A percentile compares a stretch with the other conserved stretches of the same genome.
Conservation (phyloP, 2,888 invertebrate species). For the Ectemnius cavifrons region DNA sequence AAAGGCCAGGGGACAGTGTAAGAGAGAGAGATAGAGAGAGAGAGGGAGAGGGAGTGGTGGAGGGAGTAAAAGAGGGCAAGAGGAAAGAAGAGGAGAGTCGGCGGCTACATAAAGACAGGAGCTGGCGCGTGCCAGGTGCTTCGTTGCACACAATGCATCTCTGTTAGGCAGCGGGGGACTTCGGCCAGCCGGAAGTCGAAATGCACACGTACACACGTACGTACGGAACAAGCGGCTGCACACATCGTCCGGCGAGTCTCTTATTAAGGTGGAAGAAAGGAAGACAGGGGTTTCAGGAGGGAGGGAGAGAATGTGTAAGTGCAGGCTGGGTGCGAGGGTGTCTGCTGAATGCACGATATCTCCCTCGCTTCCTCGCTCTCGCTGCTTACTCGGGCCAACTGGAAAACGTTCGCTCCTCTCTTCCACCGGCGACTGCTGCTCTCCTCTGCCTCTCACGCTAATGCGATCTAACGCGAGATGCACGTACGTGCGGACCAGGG, state of each 20-base stretch:
- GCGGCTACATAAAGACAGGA: conserved; percentile 69
- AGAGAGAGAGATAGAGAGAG: conserved; percentile 24
- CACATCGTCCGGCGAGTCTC: conserved; percentile 27
- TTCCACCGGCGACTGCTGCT: too few species aligned
- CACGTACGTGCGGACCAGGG: conserved; percentile 14
- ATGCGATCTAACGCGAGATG: conserved; percentile 55
- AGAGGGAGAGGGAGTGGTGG: conserved; percentile 2
- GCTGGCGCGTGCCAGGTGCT: conserved; percentile 77
- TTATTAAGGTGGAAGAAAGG: conserved; percentile 67
- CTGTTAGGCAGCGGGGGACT: conserved; percentile 64
- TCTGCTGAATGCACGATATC: conserved; percentile 59
- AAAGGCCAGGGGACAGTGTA: conserved; percentile 19
- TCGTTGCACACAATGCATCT: conserved; percentile 71
- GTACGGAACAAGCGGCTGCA: conserved; percentile 41
- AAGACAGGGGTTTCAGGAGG: neutral
- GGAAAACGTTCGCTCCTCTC: conserved; percentile 46
- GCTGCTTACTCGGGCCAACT: conserved; percentile 38
- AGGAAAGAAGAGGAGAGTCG: conserved; percentile 49
- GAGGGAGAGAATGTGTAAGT: too few species aligned
- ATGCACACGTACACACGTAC: conserved; percentile 68
- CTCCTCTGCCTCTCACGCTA: conserved; percentile 39
- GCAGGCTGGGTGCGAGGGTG: conserved; percentile 26
- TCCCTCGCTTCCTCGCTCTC: conserved; percentile 23
- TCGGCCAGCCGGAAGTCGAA: conserved; percentile 72
- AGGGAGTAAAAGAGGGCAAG: conserved; percentile 7